A percentile compares a stretch with the other conserved stretches of the same genome.
Conservation (phyloP, 2,888 invertebrate genomes). For the Melitaea athalia region DNA sequence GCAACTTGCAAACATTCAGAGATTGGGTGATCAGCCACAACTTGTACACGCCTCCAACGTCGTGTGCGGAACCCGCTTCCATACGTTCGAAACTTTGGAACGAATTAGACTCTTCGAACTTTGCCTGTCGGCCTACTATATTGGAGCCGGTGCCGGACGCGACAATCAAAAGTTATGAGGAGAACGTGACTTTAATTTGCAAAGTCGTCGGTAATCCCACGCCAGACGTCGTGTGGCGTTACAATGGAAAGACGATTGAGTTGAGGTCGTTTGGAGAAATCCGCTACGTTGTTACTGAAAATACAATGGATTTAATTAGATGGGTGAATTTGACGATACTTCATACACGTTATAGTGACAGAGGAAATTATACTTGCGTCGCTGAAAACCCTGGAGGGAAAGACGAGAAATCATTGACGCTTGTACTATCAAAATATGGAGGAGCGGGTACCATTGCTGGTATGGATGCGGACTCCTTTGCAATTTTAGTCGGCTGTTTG, state of each 20-base stretch:
- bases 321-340: conserved; percentile 88
- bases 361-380: conserved; percentile 89
- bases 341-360: conserved; percentile 84
- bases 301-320: conserved; percentile 72
- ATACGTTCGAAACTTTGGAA: conserved; percentile 89
- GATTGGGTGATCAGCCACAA: conserved; percentile 89
- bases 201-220: conserved; percentile 89
- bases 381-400: conserved; percentile 92
- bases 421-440: conserved; percentile 80
- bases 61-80: conserved; percentile 86
- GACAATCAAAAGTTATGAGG: conserved; percentile 84
- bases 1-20: conserved; percentile 89
- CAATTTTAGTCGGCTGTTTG: conserved; percentile 77
- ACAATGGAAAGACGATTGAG: conserved; percentile 84
- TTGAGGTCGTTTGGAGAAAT: conserved; percentile 75
- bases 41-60: conserved; percentile 88
- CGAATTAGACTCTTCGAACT: conserved; percentile 86
- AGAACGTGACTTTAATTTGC: conserved; percentile 89
- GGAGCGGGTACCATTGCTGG: conserved; percentile 71
- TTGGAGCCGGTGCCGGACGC: conserved; percentile 83
- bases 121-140: conserved; percentile 92
- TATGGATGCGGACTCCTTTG: conserved; percentile 77
- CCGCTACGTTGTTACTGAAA: conserved; percentile 74
- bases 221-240: conserved; percentile 89
- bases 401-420: conserved; percentile 87